Percentiles rank a stretch among this genome's conserved stretches.
Conservation (phyloP, 1,140 invertebrate species). For the Aporrectodea caliginosa region DNA sequence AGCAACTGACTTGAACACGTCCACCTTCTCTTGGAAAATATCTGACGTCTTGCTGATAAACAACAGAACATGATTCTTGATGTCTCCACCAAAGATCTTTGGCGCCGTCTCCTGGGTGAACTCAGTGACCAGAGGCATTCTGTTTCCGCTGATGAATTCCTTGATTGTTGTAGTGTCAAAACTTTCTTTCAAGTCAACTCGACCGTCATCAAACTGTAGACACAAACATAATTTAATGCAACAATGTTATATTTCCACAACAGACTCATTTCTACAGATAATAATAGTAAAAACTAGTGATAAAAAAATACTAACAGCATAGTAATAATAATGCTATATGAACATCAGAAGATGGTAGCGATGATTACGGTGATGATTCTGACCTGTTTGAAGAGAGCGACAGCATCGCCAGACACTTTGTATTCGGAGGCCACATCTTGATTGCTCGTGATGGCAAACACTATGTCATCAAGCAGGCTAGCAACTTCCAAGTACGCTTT, state of each 20-base stretch:
- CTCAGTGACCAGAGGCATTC: slow-evolving; percentile 89
- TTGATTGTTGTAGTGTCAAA: slow-evolving; percentile 65
- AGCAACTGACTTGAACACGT: slow-evolving; percentile 64
- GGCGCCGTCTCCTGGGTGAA: slow-evolving; percentile 88
- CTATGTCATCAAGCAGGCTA: slow-evolving; percentile 75
- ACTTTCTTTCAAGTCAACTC: slow-evolving; percentile 72
- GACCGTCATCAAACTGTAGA: slow-evolving; percentile 85
- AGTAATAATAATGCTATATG: no score
- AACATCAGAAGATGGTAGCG: no score
- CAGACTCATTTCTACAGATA: no score
- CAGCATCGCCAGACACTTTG: slow-evolving; percentile 65
- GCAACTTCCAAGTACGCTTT: slow-evolving; percentile 81
- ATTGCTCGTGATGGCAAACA: slow-evolving; percentile 79
- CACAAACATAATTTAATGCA: no score
- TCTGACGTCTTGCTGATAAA: slow-evolving; percentile 86
- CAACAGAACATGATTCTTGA: slow-evolving; percentile 91
- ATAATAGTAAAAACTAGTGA: no score
- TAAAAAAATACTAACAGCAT: no score
- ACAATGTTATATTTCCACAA: no score
- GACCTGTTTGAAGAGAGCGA: slow-evolving; percentile 88
- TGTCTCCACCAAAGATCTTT: slow-evolving; percentile 96
- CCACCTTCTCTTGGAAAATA: slow-evolving; percentile 69
- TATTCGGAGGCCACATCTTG: slow-evolving; percentile 73
- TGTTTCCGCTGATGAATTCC: slow-evolving; percentile 79
- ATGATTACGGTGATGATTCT: no score